Evolutionary conservation across 2,797 vertebrate genomes (phyloP).

Genomic region (Gephyroberyx darwinii): DNA sequence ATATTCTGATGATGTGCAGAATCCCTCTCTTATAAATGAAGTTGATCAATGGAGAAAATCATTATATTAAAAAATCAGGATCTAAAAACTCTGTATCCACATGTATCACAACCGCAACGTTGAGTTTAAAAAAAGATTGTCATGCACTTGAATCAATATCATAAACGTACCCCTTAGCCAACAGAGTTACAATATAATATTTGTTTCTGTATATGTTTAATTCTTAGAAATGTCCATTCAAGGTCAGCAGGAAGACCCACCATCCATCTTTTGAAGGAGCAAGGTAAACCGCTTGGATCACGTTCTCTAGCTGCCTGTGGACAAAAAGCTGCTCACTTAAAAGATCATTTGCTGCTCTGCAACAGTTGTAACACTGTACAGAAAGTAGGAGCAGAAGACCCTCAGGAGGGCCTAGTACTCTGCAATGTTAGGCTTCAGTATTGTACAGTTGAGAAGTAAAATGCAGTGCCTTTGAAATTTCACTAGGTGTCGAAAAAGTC

Average conservation of each 20-base stretch:
- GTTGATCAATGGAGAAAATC: neutral
- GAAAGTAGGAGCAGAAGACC: too few species aligned
- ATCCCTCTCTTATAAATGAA: neutral
- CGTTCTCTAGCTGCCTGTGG: neutral
- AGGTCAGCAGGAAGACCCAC: conserved; percentile 96
- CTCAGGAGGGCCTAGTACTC: too few species aligned
- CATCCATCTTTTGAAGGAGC: conserved; percentile 91
- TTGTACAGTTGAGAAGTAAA: neutral
- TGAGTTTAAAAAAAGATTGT: too few species aligned
- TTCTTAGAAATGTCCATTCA: conserved; percentile 94
- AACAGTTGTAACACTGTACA: too few species aligned
- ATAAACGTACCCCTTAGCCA: neutral
- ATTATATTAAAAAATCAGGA: neutral
- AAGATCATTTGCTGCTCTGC: too few species aligned
- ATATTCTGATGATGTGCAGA: too few species aligned
- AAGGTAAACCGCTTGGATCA: conserved; percentile 80
- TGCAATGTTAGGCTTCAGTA: too few species aligned
- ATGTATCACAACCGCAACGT: too few species aligned
- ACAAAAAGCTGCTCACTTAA: neutral
- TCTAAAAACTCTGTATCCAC: neutral
- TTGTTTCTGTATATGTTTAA: conserved; percentile 9
- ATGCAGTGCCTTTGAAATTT: conserved; percentile 26
- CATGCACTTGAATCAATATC: too few species aligned
- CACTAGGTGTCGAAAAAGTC: conserved; percentile 88
- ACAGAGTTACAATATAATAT: neutral